Conservation (phyloP, 92 coral and sea anemone genomes). For the Palythoa heliodiscus region DNA sequence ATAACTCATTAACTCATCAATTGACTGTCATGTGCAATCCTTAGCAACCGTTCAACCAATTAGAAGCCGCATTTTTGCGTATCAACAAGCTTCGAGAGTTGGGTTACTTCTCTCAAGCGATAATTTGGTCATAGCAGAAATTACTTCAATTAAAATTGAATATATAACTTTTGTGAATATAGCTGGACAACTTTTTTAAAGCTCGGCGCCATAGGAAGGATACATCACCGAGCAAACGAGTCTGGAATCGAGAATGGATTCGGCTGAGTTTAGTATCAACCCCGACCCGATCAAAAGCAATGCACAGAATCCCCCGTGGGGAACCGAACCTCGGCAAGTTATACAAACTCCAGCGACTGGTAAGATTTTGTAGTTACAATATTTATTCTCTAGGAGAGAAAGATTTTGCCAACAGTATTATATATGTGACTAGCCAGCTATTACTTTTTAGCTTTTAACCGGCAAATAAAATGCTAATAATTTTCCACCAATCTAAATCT, state of each 20-base stretch:
- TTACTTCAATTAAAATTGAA: background rate
- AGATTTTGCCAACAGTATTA: background rate
- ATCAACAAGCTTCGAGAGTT: background rate
- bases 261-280: background rate
- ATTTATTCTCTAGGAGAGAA: background rate
- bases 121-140: background rate
- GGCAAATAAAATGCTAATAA: background rate
- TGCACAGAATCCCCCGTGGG: slow-evolving; percentile 94
- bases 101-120: no score
- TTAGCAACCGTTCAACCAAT: slow-evolving; percentile 40
- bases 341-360: slow-evolving; percentile 74
- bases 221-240: background rate
- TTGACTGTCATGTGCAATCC: slow-evolving; percentile 17
- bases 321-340: slow-evolving; percentile 71
- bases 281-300: slow-evolving; percentile 69
- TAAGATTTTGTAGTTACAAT: background rate
- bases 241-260: background rate
- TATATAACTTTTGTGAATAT: background rate
- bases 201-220: background rate
- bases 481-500: no score
- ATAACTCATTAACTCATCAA: background rate
- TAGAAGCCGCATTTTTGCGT: slow-evolving; percentile 21
- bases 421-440: background rate
- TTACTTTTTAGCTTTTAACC: background rate
- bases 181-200: background rate